Base-by-base conservation (phyloP, 2,888 invertebrate species). In the Strigamia transsilvanica region DNA sequence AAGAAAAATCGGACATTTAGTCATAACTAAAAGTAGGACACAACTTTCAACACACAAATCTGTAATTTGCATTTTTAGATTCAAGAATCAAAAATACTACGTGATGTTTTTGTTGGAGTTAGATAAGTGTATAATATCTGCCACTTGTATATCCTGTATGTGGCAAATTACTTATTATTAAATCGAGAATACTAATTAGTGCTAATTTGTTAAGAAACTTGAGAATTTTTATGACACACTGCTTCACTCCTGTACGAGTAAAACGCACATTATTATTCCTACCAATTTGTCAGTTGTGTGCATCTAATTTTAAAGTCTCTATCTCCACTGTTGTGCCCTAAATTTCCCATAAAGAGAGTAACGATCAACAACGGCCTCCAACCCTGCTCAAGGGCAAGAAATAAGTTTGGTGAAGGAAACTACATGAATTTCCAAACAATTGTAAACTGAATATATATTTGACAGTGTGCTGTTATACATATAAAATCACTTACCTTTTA, bases 341-440 rank as follows among this genome's bases (percentile, higher is more conserved):
- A 27, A 73, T 73, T 73, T 73, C 73, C 73, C 32, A 73, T 73
- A 73, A 73, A 32, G 73, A 73, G 73, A 73, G 73, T 73, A 73
- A 73, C 32, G 73, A 73, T 73, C 73, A 73, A 73, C 15, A 73
- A 73, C 73, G 73, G 73, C 73, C 73, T 73, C 73, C 32, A 73
- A 73, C 73, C 7, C 73, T 27, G 73, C 73, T 32, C 73, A 27
- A 73, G 73, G 73, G 73, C n/a, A 73, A 66, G 21, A 23, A 66
- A 23, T 66, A 27, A n/a, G 13, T 51, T 10, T 42, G 13, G 2
- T 2, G n/a, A 46, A 13, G 46, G 46, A 46, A 46, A n/a, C 15
- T n/a, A 12, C 46, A 15, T 0, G 46, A 46, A n/a, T 46, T 46
- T 46, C 46, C 5, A 66, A 66, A 18, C 61, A 21, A 15, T 12